Base-by-base conservation (phyloP, 2,888 invertebrate species). In the Tuberolachnus salignus region DNA sequence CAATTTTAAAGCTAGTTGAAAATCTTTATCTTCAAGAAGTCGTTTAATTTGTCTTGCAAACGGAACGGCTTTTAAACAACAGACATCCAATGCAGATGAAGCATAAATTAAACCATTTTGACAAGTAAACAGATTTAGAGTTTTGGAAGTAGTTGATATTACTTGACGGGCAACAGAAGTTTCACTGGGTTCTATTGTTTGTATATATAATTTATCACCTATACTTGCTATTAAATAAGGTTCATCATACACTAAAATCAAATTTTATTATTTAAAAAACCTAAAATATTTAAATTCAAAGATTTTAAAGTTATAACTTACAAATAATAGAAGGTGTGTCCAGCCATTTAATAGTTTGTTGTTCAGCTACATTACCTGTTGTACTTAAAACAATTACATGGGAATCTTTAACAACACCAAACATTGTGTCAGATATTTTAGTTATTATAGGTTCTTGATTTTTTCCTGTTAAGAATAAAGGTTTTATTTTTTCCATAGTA, bases 221-320 rank as follows among this genome's bases (percentile, higher is more conserved):
- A 95, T 87, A 67, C 98, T 88, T 8, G 95, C 96, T 80, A 98
- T 87, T 23, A 95, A 88, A 86, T 94, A 99, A 0, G 98, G 98
- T 83, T 94, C 92, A 86, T 98, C 97, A 91, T 96, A 95, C 44
- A 92, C 95, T 92, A 86, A 57, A 83, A 83, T 66, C 70, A 16
- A n/a, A 78, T 63, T 61, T 14, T 3, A 72, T 49, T 53, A 51
- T 34, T 34, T 4, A 34, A 34, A 4, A 46, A 44, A 51, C 42
- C 2, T 19, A 85, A 55, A 64, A 74, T 71, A 74, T 59, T 51
- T 44, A 80, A 49, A 26, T 75, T 81, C 73, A 63, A 64, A 70
- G 67, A 53, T 51, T 80, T n/a, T 57, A 85, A 55, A 64, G 63
- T 67, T 63, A 67, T 74, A 59, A 67, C 71, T 63, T 57, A 92